These are phyloP conservation scores for Heliconius himera DNA, from an alignment of 1,140 invertebrate species.

Conservation along the genomic window DNA sequence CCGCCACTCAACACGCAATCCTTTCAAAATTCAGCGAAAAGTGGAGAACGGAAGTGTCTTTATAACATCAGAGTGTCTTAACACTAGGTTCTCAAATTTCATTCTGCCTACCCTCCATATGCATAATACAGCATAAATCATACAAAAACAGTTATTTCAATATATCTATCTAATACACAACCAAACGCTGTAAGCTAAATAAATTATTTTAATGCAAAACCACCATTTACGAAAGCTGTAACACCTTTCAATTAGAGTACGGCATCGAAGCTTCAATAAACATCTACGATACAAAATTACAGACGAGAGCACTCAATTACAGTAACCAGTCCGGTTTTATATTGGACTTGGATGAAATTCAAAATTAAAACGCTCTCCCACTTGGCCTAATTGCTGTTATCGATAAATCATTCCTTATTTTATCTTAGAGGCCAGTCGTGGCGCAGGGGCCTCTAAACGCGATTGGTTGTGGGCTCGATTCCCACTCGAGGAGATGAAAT, in stretches of 20 bases:
- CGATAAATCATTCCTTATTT: conserved; percentile 66
- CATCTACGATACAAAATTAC: conserved; percentile 46
- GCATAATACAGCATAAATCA: too few species aligned
- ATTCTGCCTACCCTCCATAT: too few species aligned
- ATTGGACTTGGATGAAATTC: conserved; percentile 60
- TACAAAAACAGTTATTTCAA: background rate
- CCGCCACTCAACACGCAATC: too few species aligned
- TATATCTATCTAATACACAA: background rate
- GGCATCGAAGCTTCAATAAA: conserved; percentile 54
- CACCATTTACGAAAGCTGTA: background rate
- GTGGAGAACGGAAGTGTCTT: too few species aligned
- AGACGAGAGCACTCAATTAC: conserved; percentile 58
- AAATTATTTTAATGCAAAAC: background rate
- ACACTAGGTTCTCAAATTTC: too few species aligned
- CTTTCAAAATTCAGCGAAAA: too few species aligned
- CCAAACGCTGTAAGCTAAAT: background rate
- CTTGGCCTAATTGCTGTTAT: conserved; percentile 62
- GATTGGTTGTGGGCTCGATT: too few species aligned
- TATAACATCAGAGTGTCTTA: too few species aligned
- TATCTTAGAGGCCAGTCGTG: too few species aligned
- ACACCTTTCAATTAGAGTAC: conserved; percentile 24
- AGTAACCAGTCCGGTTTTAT: conserved; percentile 42
- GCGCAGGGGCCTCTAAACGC: too few species aligned
- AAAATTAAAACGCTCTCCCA: conserved; percentile 67
- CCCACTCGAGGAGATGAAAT: too few species aligned